Evolutionary conservation across 2,113 vertebrate genomes (phyloP), one percentile per base, ranked within the genome.

Genomic region (Thalassarche chlororhynchos): DNA sequence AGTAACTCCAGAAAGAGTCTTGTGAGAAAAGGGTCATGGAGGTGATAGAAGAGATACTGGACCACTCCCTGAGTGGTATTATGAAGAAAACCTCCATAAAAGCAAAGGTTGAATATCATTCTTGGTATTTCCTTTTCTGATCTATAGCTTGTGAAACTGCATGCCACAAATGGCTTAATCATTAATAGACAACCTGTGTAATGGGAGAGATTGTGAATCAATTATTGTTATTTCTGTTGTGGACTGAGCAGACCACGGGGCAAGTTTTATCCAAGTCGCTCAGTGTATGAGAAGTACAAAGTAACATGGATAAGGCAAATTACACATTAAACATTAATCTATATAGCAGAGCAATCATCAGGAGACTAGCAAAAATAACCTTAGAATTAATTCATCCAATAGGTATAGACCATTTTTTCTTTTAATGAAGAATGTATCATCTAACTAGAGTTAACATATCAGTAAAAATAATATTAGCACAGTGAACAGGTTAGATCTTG

Each of bases 291-390:
- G 32, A 79, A 96, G 89, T 93, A 69, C 70, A 91, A 95, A 95
- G 89, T 93, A 96, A 94, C 84, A 79, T 2, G 8, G 87, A 85
- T 96, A 96, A 96, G 74, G 71, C 26, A 89, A 96, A 89, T 94
- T 64, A 13, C 65, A 64, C 25, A 64, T 94, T 94, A 91, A 95
- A 93, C 70, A 69, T 94, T 94, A 91, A 89, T 94, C 81, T 87
- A 13, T 75, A 87, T 34, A 91, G 74, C 57, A 69, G 34, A 95
- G 57, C 78, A 91, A 83, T 90, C 64, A 92, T 77, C 55, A 28
- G 77, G 61, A 93, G 23, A 76, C 34, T 36, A 84, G 64, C 38
- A 76, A 69, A 91, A 93, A 85, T 72, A 69, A 87, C 61, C 78
- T 69, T n/a, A 51, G 62, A 72, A 87, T n/a, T 87, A 87, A 93